These are phyloP conservation scores for Drosophila basisetae DNA, from an alignment of 2,888 invertebrate genomes.

Conservation along the genomic window DNA sequence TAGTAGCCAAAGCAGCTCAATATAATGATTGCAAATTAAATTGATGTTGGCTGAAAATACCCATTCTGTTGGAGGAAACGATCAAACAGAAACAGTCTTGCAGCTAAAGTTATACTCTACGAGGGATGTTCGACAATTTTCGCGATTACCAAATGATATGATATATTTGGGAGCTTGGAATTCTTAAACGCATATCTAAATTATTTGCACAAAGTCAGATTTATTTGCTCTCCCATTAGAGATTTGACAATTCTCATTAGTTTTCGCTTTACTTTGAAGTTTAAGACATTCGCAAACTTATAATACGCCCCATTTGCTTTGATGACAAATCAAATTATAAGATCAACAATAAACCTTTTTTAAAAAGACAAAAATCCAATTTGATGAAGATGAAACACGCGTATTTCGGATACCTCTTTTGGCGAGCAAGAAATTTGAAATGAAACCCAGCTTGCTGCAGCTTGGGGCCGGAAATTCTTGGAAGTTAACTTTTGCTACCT, in stretches of 20 bases:
- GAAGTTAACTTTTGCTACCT: conserved; percentile 53
- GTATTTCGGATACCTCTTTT: conserved; percentile 11
- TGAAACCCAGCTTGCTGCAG: conserved; percentile 38
- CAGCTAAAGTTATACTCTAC: neutral
- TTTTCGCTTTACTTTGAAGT: neutral
- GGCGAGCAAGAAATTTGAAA: conserved; percentile 18
- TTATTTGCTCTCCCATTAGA: neutral
- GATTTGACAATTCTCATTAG: neutral
- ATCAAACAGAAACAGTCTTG: conserved; percentile 10
- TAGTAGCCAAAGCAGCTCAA: conserved; percentile 48
- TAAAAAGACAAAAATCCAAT: conserved; percentile 39
- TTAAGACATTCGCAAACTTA: neutral
- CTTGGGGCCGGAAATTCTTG: conserved; percentile 56
- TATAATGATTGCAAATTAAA: conserved; percentile 61
- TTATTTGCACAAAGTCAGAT: neutral
- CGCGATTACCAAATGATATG: neutral
- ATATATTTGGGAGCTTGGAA: neutral
- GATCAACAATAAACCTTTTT: conserved; percentile 31
- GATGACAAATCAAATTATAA: conserved; percentile 68
- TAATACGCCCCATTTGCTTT: neutral
- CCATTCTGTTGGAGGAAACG: conserved; percentile 21
- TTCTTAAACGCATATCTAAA: neutral
- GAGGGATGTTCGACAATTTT: conserved; percentile 12
- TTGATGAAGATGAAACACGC: conserved; percentile 54
- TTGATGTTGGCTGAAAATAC: conserved; percentile 30